These are phyloP conservation scores for Machimus rusticus DNA, from an alignment of 2,888 invertebrate genomes.

Conservation along the genomic window DNA sequence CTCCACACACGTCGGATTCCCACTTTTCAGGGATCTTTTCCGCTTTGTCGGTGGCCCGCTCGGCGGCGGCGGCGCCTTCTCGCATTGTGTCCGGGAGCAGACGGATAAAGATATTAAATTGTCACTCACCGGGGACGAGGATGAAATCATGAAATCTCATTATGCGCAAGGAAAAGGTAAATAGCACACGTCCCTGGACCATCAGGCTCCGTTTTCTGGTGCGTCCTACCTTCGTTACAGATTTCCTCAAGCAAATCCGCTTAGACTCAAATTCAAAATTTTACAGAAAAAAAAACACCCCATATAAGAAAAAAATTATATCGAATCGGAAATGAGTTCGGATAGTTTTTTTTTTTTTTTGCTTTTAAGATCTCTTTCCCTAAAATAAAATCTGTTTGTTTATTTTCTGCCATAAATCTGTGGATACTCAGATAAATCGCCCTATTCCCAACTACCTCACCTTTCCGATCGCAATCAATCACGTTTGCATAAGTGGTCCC, in stretches of 20 bases:
- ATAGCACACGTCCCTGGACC: background rate
- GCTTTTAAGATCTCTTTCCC: background rate
- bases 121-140: slow-evolving; percentile 20
- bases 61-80: background rate
- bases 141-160: slow-evolving; percentile 28
- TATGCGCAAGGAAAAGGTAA: slow-evolving; percentile 12
- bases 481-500: slow-evolving; percentile 12
- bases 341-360: background rate
- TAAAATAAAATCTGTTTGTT: background rate
- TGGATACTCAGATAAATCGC: background rate
- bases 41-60: background rate
- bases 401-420: background rate
- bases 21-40: slow-evolving; percentile 12
- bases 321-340: background rate
- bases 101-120: slow-evolving; percentile 34
- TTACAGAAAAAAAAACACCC: background rate
- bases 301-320: background rate
- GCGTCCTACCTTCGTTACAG: background rate
- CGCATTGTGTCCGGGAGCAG: slow-evolving; percentile 18
- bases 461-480: slow-evolving; percentile 25
- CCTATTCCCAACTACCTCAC: background rate
- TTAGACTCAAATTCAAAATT: background rate
- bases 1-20: background rate
- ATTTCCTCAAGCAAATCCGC: background rate
- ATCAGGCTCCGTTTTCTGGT: background rate